Conservation (phyloP, 1,140 invertebrate species). For the Cheumatopsyche charites region DNA sequence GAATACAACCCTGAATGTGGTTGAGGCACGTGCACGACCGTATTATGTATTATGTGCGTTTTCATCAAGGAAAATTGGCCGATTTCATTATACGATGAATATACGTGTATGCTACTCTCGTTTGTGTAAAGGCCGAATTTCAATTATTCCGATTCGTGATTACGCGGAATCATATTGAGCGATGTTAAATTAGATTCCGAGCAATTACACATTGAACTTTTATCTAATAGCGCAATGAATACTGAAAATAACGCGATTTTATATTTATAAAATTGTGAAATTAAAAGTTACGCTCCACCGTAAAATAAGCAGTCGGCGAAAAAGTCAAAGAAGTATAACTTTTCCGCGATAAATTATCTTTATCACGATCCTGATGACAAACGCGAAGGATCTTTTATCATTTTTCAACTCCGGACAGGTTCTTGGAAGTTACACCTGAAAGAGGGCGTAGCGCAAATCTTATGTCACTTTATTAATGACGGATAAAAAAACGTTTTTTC, state of each 20-base stretch:
- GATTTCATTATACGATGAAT: background rate
- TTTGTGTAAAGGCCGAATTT: background rate
- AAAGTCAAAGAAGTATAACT: background rate
- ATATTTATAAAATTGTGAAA: background rate
- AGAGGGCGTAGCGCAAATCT: slow-evolving; percentile 20
- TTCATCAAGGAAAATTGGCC: slow-evolving; percentile 1
- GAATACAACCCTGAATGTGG: too few species aligned
- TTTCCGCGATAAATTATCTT: slow-evolving; percentile 27
- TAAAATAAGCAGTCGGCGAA: slow-evolving; percentile 1
- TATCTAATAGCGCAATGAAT: too few species aligned
- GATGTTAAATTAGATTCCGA: too few species aligned
- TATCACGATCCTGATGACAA: slow-evolving; percentile 23
- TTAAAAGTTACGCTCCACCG: background rate
- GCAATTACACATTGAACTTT: too few species aligned
- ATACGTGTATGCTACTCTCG: background rate
- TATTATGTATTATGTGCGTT: slow-evolving; percentile 7
- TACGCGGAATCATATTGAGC: too few species aligned
- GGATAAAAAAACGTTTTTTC: slow-evolving; percentile 14
- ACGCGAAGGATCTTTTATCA: slow-evolving; percentile 28
- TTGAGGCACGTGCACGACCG: background rate
- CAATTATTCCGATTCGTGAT: too few species aligned
- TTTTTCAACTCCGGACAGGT: slow-evolving; percentile 23
- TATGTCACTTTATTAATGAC: slow-evolving; percentile 27
- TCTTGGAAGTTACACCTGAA: slow-evolving; percentile 20
- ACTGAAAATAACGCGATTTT: too few species aligned